These are phyloP conservation scores for Trochalopteron elliotii DNA, from an alignment of 2,113 vertebrate genomes.

Conservation along the genomic window DNA sequence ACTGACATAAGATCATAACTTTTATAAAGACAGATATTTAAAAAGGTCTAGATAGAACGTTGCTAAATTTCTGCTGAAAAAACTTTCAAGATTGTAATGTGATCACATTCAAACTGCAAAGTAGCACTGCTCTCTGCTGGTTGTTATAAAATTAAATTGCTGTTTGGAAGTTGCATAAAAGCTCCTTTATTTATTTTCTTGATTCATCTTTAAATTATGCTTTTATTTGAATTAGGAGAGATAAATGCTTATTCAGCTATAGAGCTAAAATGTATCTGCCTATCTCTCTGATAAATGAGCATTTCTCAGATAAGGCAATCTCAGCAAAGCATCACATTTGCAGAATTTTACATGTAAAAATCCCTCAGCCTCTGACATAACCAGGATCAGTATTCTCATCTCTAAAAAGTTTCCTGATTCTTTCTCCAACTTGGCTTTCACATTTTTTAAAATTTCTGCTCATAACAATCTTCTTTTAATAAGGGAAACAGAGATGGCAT, in stretches of 20 bases:
- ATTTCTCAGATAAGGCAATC: background rate
- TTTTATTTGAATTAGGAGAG: background rate
- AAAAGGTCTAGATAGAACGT: background rate
- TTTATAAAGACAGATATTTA: background rate
- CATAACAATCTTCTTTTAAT: background rate
- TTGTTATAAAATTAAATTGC: conserved; percentile 16
- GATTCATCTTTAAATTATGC: background rate
- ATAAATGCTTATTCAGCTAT: background rate
- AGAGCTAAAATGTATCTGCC: background rate
- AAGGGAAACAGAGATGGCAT: background rate
- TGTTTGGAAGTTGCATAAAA: background rate
- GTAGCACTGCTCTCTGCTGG: conserved; percentile 63
- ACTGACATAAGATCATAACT: background rate
- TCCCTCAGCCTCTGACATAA: background rate
- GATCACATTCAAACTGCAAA: background rate
- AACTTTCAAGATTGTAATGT: background rate
- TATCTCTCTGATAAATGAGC: background rate
- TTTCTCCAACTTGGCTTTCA: background rate
- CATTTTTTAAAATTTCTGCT: background rate
- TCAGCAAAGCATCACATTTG: background rate
- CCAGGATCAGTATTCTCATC: background rate
- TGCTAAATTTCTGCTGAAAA: background rate
- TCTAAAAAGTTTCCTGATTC: background rate
- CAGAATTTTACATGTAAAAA: background rate
- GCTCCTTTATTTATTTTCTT: background rate